These are phyloP conservation scores for Vireo altiloquus DNA, from an alignment of 2,113 vertebrate species.

Conservation along the genomic window DNA sequence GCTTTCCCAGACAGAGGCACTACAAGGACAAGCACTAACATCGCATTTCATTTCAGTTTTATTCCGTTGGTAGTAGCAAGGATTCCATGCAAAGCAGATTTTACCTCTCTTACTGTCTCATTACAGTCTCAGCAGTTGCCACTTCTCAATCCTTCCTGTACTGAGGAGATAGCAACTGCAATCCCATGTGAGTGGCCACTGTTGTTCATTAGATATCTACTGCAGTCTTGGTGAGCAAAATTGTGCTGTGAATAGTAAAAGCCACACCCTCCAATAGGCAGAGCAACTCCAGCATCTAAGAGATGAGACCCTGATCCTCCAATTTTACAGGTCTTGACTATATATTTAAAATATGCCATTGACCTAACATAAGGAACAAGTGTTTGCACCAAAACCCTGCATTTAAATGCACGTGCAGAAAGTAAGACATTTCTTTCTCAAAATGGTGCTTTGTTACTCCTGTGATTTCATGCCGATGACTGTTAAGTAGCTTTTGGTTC, in stretches of 20 bases:
- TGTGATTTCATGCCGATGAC: background rate
- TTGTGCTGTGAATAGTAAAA: background rate
- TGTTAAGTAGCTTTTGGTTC: background rate
- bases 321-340: background rate
- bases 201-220: background rate
- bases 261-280: background rate
- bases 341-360: background rate
- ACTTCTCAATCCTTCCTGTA: background rate
- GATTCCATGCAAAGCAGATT: background rate
- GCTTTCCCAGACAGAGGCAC: background rate
- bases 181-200: background rate
- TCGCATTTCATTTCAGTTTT: background rate
- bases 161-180: background rate
- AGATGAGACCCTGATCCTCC: background rate
- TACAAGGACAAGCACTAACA: rapidly evolving
- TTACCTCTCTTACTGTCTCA: background rate
- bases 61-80: background rate
- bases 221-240: background rate
- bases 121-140: background rate
- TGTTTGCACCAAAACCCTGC: background rate
- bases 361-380: background rate
- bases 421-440: background rate
- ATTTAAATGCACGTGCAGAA: background rate
- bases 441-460: background rate
- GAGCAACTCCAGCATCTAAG: too few species aligned